Conservation (phyloP, 2,113 vertebrate genomes). For the Nyctereutes procyonoides region DNA sequence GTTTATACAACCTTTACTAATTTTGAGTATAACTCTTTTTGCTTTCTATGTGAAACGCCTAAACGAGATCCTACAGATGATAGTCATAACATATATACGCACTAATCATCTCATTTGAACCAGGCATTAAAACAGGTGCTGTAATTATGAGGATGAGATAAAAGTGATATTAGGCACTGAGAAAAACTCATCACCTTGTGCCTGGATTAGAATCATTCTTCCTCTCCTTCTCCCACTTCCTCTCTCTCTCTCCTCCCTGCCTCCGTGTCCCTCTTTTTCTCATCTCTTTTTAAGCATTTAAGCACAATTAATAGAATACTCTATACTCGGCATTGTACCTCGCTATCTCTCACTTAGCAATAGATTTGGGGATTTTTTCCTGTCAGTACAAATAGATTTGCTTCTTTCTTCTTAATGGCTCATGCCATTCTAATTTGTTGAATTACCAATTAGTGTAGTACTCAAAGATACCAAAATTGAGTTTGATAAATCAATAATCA, state of each 20-base stretch:
- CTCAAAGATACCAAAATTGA: not conserved
- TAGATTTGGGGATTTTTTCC: not conserved
- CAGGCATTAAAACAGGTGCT: not conserved
- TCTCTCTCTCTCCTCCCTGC: not conserved
- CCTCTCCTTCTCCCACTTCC: not conserved
- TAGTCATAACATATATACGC: not conserved
- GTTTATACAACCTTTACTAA: constrained; percentile 22
- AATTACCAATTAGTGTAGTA: constrained; percentile 37
- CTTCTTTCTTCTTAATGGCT: not conserved
- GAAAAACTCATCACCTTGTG: not conserved
- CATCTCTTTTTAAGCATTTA: not conserved
- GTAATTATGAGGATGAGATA: not conserved
- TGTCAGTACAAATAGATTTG: not conserved
- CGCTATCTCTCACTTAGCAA: not conserved
- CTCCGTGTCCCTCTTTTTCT: not conserved
- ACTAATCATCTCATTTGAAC: not conserved
- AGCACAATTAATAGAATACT: not conserved
- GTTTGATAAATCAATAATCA: not conserved
- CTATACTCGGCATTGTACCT: not conserved
- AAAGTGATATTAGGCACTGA: not conserved
- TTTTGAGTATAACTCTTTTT: not conserved
- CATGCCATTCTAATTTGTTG: not conserved
- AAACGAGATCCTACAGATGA: not conserved
- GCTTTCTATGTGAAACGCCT: not conserved
- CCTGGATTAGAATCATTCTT: not conserved